phyloP scores from a whole-genome alignment of 1,140 invertebrate genomes.

The Zaprionus gabonicus region DNA sequence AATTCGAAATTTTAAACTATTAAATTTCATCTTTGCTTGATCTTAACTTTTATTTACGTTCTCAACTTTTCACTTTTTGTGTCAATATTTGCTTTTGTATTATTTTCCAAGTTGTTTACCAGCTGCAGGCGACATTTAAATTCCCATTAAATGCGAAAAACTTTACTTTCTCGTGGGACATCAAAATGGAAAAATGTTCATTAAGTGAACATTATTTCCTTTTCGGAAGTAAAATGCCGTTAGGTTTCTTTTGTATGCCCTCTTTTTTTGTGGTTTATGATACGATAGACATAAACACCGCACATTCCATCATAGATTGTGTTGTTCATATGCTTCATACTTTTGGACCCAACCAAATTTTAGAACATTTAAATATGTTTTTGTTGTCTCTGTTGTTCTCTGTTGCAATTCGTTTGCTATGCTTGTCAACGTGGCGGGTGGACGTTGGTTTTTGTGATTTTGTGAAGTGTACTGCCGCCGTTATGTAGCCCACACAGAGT shows the following conservation, averaged over 20 bases:
- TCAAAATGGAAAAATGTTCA: conserved; percentile 7
- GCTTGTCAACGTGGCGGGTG: conserved; percentile 27
- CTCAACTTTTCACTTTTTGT: neutral
- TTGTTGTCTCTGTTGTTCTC: conserved; percentile 8
- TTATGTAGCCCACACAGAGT: conserved; percentile 13
- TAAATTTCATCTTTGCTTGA: neutral
- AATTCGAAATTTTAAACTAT: neutral
- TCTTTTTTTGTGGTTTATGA: conserved; percentile 13
- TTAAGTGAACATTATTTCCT: conserved; percentile 16
- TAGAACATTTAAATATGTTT: conserved; percentile 25
- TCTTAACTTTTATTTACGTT: neutral
- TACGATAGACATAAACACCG: neutral
- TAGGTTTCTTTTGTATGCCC: conserved; percentile 8
- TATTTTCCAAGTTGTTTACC: neutral
- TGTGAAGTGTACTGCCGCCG: conserved; percentile 70
- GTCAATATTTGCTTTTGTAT: neutral
- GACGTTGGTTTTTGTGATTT: conserved; percentile 67
- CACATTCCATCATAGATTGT: conserved; percentile 4
- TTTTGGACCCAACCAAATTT: conserved; percentile 14
- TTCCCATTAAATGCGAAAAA: conserved; percentile 1
- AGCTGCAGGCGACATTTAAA: conserved; percentile 5
- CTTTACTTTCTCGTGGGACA: neutral
- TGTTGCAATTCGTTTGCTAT: conserved; percentile 40
- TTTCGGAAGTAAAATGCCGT: conserved; percentile 12
- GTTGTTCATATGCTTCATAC: neutral